Percentiles rank a stretch among this genome's conserved stretches.
These are phyloP conservation scores for Mythimna lalbum DNA, from an alignment of 2,888 invertebrate genomes.

Conservation along the genomic window DNA sequence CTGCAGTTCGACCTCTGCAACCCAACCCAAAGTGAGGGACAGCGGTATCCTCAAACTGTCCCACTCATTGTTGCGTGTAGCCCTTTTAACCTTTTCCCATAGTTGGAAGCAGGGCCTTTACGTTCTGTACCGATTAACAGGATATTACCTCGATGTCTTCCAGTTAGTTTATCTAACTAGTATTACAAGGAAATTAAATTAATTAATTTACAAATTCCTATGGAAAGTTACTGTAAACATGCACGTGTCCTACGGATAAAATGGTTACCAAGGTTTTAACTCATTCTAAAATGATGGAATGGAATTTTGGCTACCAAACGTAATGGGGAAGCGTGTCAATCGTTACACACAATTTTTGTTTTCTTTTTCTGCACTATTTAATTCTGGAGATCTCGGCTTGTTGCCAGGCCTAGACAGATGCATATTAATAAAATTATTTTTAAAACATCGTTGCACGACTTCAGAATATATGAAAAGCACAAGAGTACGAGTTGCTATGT, in stretches of 20 bases:
- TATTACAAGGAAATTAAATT: background rate
- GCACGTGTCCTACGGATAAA: constrained; percentile 10
- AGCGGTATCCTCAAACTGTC: constrained; percentile 34
- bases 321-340: constrained; percentile 43
- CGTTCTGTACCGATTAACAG: constrained; percentile 11
- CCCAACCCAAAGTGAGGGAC: constrained; percentile 29
- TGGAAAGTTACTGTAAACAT: background rate
- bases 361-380: constrained; percentile 34
- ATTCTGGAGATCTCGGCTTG: constrained; percentile 49
- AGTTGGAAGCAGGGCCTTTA: constrained; percentile 5
- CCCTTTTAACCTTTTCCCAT: constrained; percentile 34
- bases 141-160: background rate
- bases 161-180: background rate
- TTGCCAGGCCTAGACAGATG: constrained; percentile 49
- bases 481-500: constrained; percentile 41
- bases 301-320: constrained; percentile 39
- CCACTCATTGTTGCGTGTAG: constrained; percentile 46
- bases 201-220: background rate
- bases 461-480: constrained; percentile 31
- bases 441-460: constrained; percentile 6
- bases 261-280: constrained; percentile 25
- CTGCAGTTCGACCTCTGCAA: constrained; percentile 22
- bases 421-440: constrained; percentile 51
- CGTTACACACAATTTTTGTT: constrained; percentile 32
- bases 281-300: constrained; percentile 5